Evolutionary conservation across 2,888 invertebrate species (phyloP), one percentile per base, ranked within the genome.

Genomic region (Drosophila putrida): DNA sequence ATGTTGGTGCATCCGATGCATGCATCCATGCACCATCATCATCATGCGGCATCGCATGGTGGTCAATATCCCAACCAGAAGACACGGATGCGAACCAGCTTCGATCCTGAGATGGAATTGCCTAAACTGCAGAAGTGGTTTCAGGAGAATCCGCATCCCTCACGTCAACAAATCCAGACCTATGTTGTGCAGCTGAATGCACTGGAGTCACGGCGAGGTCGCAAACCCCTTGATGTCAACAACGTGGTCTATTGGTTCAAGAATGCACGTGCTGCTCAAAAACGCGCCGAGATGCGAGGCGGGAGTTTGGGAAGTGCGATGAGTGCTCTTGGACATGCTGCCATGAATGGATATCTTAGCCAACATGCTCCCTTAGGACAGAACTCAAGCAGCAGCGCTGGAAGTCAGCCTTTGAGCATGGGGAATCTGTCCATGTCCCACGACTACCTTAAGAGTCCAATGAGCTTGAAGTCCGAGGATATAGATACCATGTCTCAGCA

Each of bases 221-320:
- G 98, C 50, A 98, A 98, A 90, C 98, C 98, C 0, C 93, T 99
- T 57, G 98, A 99, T 92, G 96, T 98, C 4, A 98, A 98, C 90
- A 98, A 98, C 91, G 98, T 98, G 13, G 98, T 98, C 13, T 98
- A 98, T 90, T 98, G 98, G 98, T 99, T 99, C 93, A 98, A 99
- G 92, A 99, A 99, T 91, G 98, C 99, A 0, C 94, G 99, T 55
- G 99, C 99, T 1, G 98, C 98, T 1, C 97, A 98, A 91, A 98
- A 98, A 90, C 94, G 98, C 43, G 98, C 98, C 3, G 97, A 98
- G 93, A 93, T 96, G 88, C 93, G 96, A 75, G 94, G 96, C 53
- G 90, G 91, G 44, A 89, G 91, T 4, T 41, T 91, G 51, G 89
- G 90, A 10, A 90, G 61, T 9, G 88, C 91, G 2, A 87, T 90